Evolutionary conservation across 2,888 invertebrate species (phyloP), one percentile per base, ranked within the genome.

Genomic region (Ennomos erosarius): DNA sequence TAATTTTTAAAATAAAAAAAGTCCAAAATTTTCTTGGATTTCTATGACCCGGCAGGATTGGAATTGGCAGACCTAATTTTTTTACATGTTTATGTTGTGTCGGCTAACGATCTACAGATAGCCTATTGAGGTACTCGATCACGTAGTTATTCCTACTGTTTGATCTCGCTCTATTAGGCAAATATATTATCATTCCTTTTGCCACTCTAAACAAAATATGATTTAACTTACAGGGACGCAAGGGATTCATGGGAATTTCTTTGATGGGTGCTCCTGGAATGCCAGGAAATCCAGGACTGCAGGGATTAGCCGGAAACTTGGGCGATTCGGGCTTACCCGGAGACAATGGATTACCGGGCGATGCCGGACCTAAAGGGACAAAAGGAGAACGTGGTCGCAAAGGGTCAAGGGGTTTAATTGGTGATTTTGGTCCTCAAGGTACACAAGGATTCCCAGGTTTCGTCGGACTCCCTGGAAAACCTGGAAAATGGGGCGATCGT

Each of bases 201-300:
- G 26, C 26, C 26, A 26, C 26, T 26, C 26, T 26, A 26, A 26
- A 26, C 26, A 50, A 35, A 53, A 53, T 10, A 47, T 40, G 35
- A 42, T 65, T 62, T 66, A 52, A 33, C 69, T 79, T 75, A 45
- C 74, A 92, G 92, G 92, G 92, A 35, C 81, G 87, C 51, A 91
- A 90, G 78, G 92, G 92, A 52, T 76, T 85, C 11, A 73, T 79
- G 49, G 92, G 89, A 16, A 77, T 82, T 16, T 55, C 59, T 34
- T 64, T 78, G 54, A 95, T 95, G 35, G 97, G 98, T 49, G 81
- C 94, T 33, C 92, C 95, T 34, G 98, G 98, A 26, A 82, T 93
- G 65, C 93, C 94, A 51, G 98, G 98, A 39, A 94, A 93, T 78
- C 94, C 95, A 5, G 98, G 98, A 26, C 59, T 60, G 26, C 88